Conservation (phyloP, 2,113 vertebrate genomes). For the Cyphotilapia sp. region DNA sequence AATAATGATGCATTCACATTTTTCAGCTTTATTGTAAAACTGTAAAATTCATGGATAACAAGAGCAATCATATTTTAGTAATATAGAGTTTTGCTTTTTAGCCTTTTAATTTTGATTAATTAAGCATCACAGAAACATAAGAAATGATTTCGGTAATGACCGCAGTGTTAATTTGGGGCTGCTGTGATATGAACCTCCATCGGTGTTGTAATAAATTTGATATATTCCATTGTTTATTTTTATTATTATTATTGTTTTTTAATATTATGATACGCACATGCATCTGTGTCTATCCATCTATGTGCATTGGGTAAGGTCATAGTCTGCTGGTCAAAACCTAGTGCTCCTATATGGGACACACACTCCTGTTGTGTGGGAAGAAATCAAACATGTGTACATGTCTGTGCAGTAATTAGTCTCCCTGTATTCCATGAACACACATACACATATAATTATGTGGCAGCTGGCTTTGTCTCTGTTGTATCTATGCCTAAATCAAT, state of each 20-base stretch:
- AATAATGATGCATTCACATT: neutral
- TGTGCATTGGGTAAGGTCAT: neutral
- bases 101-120: neutral
- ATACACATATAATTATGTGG: neutral
- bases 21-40: neutral
- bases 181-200: neutral
- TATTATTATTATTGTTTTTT: neutral
- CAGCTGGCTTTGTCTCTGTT: neutral
- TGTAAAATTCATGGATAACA: rapidly evolving
- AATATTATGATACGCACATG: rapidly evolving
- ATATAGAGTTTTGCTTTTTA: neutral
- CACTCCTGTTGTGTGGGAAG: too few relatives aligned
- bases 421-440: neutral
- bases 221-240: rapidly evolving
- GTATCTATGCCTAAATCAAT: slow-evolving; percentile 15
- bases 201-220: neutral
- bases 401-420: neutral
- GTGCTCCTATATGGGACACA: neutral
- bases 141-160: neutral
- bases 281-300: neutral
- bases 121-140: neutral
- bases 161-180: neutral
- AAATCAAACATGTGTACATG: neutral
- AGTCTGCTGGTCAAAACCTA: neutral
- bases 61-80: neutral